Percentiles rank a stretch among this genome's conserved stretches.
These are phyloP conservation scores for Balaeniceps rex DNA, from an alignment of 2,113 vertebrate genomes.

Conservation along the genomic window DNA sequence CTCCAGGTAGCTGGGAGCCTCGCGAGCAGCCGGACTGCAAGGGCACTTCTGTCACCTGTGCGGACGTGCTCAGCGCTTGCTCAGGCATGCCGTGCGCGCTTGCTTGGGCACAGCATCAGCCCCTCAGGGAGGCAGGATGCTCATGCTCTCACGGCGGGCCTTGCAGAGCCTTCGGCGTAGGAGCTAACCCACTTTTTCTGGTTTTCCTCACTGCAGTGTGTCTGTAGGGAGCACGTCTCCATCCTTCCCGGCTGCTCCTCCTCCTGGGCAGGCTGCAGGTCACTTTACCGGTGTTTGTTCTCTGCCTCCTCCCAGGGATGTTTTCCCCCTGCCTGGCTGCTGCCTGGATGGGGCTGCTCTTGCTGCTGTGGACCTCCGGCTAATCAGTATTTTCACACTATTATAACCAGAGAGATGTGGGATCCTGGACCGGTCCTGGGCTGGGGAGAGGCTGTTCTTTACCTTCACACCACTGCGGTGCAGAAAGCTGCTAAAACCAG, in stretches of 20 bases:
- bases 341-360: neutral
- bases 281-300: fast-evolving
- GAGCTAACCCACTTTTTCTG: neutral
- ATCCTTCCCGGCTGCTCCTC: neutral
- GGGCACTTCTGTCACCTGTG: neutral
- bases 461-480: neutral
- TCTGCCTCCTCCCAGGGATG: neutral
- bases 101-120: neutral
- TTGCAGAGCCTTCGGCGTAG: neutral
- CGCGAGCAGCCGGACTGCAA: neutral
- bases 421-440: neutral
- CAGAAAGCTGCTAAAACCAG: neutral
- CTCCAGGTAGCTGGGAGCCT: neutral
- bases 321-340: no score
- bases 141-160: fast-evolving
- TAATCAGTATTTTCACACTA: neutral
- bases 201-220: neutral
- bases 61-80: fast-evolving
- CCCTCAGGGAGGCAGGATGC: neutral
- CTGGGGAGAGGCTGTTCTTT: neutral
- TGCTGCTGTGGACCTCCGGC: neutral
- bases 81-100: no score
- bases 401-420: neutral
- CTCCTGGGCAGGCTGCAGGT: neutral
- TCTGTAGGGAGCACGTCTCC: fast-evolving